Percentiles rank a stretch among this genome's conserved stretches.
Evolutionary conservation across 1,140 invertebrate genomes (phyloP).

Genomic region (Protaetia brevitarsis): DNA sequence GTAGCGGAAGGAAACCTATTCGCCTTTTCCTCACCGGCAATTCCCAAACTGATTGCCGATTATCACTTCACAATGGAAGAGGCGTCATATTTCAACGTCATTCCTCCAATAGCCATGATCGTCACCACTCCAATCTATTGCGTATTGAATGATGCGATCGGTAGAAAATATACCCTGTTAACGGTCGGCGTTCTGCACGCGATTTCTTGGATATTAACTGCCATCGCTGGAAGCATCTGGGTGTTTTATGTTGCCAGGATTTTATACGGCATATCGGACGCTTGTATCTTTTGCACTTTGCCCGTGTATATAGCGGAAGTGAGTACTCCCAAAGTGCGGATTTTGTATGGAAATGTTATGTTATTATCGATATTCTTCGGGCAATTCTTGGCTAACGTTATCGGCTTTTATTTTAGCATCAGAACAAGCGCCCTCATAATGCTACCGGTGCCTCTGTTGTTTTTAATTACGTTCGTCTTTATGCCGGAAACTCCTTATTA

Average conservation of each 20-base stretch:
- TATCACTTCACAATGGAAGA: conserved; percentile 21
- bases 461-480: too few relatives aligned
- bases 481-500: too few relatives aligned
- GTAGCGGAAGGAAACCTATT: too few relatives aligned
- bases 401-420: too few relatives aligned
- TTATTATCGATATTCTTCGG: conserved; percentile 52
- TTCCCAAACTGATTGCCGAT: conserved; percentile 26
- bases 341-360: conserved; percentile 45
- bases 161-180: conserved; percentile 4
- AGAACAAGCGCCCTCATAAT: too few relatives aligned
- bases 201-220: neutral
- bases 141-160: neutral
- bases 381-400: too few relatives aligned
- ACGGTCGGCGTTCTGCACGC: neutral
- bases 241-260: conserved; percentile 42
- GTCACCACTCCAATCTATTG: neutral
- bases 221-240: neutral
- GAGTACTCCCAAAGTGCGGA: conserved; percentile 64
- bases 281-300: conserved; percentile 30
- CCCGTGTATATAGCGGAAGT: too few relatives aligned
- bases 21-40: too few relatives aligned
- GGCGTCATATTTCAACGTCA: conserved; percentile 20
- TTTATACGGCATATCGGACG: neutral
- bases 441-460: too few relatives aligned
- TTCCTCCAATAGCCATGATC: conserved; percentile 21